Conservation (phyloP, 2,797 vertebrate genomes). For the Cyprinodon diabolis region DNA sequence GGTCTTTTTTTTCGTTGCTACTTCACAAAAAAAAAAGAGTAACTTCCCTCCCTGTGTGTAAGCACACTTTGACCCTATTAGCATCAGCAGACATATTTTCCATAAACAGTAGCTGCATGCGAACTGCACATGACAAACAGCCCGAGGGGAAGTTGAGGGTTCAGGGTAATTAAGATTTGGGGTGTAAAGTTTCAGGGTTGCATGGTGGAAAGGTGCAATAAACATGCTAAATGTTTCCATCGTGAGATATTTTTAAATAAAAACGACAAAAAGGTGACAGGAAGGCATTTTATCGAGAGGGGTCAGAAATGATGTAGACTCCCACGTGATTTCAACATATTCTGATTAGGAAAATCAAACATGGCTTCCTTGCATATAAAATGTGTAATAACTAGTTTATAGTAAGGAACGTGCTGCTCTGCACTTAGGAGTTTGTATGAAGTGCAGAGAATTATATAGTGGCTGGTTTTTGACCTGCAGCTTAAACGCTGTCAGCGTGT, state of each 20-base stretch:
- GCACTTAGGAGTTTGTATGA: not conserved
- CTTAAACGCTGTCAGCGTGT: too few relatives aligned
- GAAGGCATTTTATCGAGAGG: not conserved
- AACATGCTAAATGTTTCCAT: not conserved
- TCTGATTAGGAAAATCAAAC: not conserved
- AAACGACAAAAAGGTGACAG: not conserved
- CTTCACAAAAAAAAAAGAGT: conserved; percentile 34
- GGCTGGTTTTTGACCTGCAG: not conserved
- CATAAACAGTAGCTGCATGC: not conserved
- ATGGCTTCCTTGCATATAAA: not conserved
- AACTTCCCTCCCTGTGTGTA: conserved; percentile 11
- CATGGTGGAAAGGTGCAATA: too few relatives aligned
- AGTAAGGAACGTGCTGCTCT: too few relatives aligned
- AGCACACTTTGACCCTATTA: conserved; percentile 5
- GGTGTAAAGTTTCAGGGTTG: too few relatives aligned
- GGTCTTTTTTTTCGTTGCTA: conserved; percentile 7
- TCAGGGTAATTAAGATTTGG: not conserved
- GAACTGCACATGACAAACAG: not conserved
- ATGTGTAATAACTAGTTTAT: not conserved
- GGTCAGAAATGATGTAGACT: not conserved
- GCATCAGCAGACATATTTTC: not conserved
- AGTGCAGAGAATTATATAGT: not conserved
- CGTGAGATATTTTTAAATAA: not conserved
- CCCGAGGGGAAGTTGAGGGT: not conserved
- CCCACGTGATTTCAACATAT: not conserved